Evolutionary conservation across 2,113 vertebrate species (phyloP), one percentile per base, ranked within the genome.

Genomic region (Pachycephala philippinensis): DNA sequence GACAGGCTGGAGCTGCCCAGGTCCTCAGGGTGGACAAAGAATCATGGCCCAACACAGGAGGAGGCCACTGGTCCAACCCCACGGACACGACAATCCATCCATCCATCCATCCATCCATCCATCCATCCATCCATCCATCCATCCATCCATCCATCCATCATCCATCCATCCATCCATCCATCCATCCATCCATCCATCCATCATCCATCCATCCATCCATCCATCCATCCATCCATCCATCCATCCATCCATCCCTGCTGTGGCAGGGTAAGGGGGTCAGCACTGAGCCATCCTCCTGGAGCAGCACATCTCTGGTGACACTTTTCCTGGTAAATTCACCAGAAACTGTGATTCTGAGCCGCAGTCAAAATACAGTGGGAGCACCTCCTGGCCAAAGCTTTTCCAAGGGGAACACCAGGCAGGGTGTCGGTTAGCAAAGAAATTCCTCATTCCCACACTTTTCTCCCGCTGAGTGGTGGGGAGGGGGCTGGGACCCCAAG

Each of bases 51-150:
- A 37, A 0, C 0, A 7, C 21, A 9, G n/a, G 54, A 89, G n/a
- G 40, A 57, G 27, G 21, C 4, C 0, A 0, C 14, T 23, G 56
- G 42, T 22, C 27, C 10, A 7, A 39, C 24, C 30, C 26, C 39
- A 8, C 0, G 3, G 59, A 27, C 13, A 21, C 9, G 1, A 0
- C 24, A 2, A 3, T 13, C 76, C 10, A 1, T 15, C 65, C 4
- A 1, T 28, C 52, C 9, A 3, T 26, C 56, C 35, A 27, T 49
- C 53, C 27, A 24, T 21, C 66, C 2, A 1, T 37, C 59, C 7
- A 39, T 27, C 65, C 23, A 30, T 19, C 56, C n/a, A 30, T 54
- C 37, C 37, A 33, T 61, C 56, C 57, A 40, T 24, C 49, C 35
- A 23, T 49, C 56, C n/a, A 24, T 33, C 28, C 61, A 39, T 27